phyloP scores from a whole-genome alignment of 2,888 invertebrate genomes.

The Caenorhabditis sp. region DNA sequence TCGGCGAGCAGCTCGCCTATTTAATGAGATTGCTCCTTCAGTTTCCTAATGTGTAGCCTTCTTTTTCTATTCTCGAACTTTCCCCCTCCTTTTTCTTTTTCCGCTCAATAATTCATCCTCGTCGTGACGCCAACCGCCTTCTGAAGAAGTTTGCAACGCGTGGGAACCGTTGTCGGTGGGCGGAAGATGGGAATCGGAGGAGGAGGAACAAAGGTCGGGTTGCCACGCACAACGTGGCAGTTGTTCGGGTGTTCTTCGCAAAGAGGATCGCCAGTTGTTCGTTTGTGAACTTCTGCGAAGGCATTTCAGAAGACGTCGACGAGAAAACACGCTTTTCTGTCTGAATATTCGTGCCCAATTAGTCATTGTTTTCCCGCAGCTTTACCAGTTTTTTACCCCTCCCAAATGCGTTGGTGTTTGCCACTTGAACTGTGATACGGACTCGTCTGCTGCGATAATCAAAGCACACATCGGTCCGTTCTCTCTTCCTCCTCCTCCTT shows the following conservation, averaged over 20 bases:
- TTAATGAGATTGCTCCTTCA: constrained; percentile 39
- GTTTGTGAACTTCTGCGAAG: no score
- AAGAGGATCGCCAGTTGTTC: no score
- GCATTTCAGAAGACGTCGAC: no score
- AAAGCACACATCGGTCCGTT: constrained; percentile 7
- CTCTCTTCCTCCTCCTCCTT: background rate
- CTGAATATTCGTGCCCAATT: no score
- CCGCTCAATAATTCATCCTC: constrained; percentile 39
- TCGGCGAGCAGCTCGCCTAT: constrained; percentile 35
- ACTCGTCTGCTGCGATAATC: constrained; percentile 9
- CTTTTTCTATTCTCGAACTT: background rate
- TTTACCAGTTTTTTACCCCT: background rate
- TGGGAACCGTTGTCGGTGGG: constrained; percentile 38
- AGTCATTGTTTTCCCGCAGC: constrained; percentile 13
- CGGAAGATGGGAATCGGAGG: constrained; percentile 9
- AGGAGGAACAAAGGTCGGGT: constrained; percentile 20
- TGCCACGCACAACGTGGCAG: no score
- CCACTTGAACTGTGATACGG: constrained; percentile 44
- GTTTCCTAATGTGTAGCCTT: background rate
- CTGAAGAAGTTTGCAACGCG: constrained; percentile 38
- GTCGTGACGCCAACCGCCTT: constrained; percentile 23
- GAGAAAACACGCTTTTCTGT: no score
- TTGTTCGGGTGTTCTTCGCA: no score
- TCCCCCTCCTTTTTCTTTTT: constrained; percentile 3
- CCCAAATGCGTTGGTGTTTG: constrained; percentile 24